Conservation (phyloP, 2,113 vertebrate species). For the Callorhinus ursinus region DNA sequence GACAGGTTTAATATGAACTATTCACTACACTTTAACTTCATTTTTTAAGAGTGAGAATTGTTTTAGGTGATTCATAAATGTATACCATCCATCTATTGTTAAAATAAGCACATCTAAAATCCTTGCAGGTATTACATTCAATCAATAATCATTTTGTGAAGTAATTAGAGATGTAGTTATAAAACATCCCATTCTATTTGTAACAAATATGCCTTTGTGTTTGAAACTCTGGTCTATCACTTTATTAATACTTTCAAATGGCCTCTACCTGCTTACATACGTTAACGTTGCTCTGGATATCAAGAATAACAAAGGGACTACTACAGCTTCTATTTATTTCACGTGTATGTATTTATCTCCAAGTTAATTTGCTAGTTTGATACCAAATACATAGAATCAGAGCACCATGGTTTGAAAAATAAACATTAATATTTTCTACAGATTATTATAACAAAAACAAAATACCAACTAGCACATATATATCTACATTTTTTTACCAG, state of each 20-base stretch:
- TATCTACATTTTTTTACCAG: not conserved
- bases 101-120: not conserved
- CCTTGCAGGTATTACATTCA: not conserved
- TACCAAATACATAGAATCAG: not conserved
- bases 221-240: not conserved
- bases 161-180: not conserved
- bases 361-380: not conserved
- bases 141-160: not conserved
- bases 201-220: not conserved
- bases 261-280: not conserved
- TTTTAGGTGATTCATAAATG: not conserved
- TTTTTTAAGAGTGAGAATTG: not conserved
- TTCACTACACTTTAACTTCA: not conserved
- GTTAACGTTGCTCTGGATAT: not conserved
- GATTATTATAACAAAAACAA: not conserved
- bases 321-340: not conserved
- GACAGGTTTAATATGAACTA: not conserved
- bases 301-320: not conserved
- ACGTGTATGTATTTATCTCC: not conserved
- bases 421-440: not conserved
- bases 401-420: not conserved
- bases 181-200: not conserved
- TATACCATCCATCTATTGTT: not conserved
- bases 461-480: not conserved
- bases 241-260: not conserved